Evolutionary conservation across 2,113 vertebrate species (phyloP).

Genomic region (Percopsis transmontana): DNA sequence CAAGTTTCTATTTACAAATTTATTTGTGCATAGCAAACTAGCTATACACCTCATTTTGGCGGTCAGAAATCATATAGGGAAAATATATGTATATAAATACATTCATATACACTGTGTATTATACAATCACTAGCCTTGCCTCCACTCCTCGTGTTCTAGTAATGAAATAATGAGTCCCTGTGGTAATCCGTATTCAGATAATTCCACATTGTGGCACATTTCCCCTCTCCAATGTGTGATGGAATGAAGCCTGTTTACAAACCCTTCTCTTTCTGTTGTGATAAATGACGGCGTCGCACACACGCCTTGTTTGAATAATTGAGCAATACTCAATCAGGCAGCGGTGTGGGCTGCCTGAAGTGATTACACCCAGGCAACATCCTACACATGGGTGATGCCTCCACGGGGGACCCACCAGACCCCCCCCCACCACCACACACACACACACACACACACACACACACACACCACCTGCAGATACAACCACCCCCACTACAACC

Average conservation of each 20-base stretch:
- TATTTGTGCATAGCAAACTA: too few species aligned
- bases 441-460: conserved; percentile 13
- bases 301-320: conserved; percentile 76
- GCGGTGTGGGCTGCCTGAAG: conserved; percentile 52
- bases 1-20: too few species aligned
- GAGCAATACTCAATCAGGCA: conserved; percentile 73
- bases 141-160: conserved; percentile 16
- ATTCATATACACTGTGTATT: too few species aligned
- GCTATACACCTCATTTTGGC: too few species aligned
- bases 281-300: conserved; percentile 64
- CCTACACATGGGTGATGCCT: conserved; percentile 54
- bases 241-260: conserved; percentile 65
- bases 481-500: conserved; percentile 7
- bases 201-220: conserved; percentile 51
- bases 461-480: conserved; percentile 36
- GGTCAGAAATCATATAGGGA: too few species aligned
- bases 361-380: conserved; percentile 66
- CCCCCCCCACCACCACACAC: conserved; percentile 25
- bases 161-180: conserved; percentile 58
- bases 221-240: conserved; percentile 52
- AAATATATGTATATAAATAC: too few species aligned
- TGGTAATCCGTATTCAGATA: conserved; percentile 59
- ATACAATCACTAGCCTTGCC: neutral
- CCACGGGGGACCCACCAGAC: conserved; percentile 43
- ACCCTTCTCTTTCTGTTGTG: conserved; percentile 65